Percentiles rank a stretch among this genome's conserved stretches.
These are phyloP conservation scores for Conchocele bisecta DNA, from an alignment of 2,888 invertebrate genomes.

Conservation along the genomic window DNA sequence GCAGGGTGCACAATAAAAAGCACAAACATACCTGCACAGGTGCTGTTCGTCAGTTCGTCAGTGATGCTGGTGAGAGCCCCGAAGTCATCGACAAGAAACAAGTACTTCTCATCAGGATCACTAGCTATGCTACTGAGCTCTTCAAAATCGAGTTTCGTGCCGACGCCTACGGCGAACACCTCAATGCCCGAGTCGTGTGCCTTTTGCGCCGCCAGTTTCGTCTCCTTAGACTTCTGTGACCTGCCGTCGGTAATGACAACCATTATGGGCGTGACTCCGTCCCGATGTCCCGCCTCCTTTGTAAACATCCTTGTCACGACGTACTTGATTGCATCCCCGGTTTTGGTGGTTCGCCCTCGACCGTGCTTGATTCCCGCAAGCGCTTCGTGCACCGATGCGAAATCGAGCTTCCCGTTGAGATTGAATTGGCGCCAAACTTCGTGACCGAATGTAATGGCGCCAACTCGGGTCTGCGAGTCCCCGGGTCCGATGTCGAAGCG, in stretches of 20 bases:
- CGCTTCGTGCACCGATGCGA: slow-evolving; percentile 36
- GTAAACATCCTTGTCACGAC: slow-evolving; percentile 63
- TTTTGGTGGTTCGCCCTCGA: slow-evolving; percentile 64
- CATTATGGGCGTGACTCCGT: slow-evolving; percentile 65
- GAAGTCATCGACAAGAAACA: slow-evolving; percentile 66
- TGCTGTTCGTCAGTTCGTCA: slow-evolving; percentile 58
- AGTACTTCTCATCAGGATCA: slow-evolving; percentile 59
- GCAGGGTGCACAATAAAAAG: too few relatives aligned
- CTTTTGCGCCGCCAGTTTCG: slow-evolving; percentile 60
- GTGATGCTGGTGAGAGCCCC: slow-evolving; percentile 60
- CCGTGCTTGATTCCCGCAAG: slow-evolving; percentile 56
- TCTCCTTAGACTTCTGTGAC: slow-evolving; percentile 63
- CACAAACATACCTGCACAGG: slow-evolving; percentile 66
- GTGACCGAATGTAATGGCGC: slow-evolving; percentile 68
- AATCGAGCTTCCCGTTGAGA: slow-evolving; percentile 57
- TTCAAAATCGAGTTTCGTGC: slow-evolving; percentile 50
- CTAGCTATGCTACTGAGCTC: slow-evolving; percentile 70
- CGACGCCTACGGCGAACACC: slow-evolving; percentile 74
- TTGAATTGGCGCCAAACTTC: slow-evolving; percentile 59
- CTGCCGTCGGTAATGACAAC: slow-evolving; percentile 79
- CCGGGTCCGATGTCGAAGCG: slow-evolving; percentile 67
- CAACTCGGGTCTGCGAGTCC: slow-evolving; percentile 61
- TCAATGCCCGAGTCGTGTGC: slow-evolving; percentile 64
- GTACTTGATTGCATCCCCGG: slow-evolving; percentile 66
- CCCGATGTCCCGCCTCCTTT: slow-evolving; percentile 47